phyloP scores from a whole-genome alignment of 2,888 invertebrate genomes.

The Priocnemis perturbator region DNA sequence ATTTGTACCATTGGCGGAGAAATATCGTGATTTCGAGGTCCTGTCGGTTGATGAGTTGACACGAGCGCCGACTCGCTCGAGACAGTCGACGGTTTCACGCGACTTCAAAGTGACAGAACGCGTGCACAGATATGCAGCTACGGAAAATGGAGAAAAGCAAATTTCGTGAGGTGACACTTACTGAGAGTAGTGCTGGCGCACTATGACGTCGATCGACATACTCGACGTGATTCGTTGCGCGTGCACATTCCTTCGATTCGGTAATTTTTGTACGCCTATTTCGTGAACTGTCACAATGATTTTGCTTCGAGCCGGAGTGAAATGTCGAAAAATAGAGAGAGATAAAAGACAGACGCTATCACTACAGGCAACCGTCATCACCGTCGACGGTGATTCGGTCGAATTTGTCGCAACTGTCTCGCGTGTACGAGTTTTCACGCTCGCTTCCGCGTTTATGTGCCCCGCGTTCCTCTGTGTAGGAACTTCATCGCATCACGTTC shows the following conservation, averaged over 20 bases:
- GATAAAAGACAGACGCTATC: conserved; percentile 12
- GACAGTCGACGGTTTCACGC: conserved; percentile 53
- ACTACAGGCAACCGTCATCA: conserved; percentile 17
- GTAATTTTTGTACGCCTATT: neutral
- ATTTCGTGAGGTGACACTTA: neutral
- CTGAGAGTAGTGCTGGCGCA: neutral
- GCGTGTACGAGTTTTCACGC: too few relatives aligned
- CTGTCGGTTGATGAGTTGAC: conserved; percentile 40
- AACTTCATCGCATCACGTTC: too few relatives aligned
- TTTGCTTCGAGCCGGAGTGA: conserved; percentile 1
- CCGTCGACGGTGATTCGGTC: neutral
- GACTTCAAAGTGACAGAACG: conserved; percentile 14
- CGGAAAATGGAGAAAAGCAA: neutral
- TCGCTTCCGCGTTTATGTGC: too few relatives aligned
- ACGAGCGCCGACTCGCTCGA: conserved; percentile 40
- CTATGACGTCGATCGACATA: conserved; percentile 3
- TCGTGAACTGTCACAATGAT: conserved; percentile 3
- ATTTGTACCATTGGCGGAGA: conserved; percentile 30
- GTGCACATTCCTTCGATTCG: neutral
- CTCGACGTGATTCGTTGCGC: conserved; percentile 10
- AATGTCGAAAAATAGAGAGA: neutral
- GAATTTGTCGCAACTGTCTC: too few relatives aligned
- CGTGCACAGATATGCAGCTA: neutral
- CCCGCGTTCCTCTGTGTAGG: too few relatives aligned
- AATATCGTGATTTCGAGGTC: conserved; percentile 48